Evolutionary conservation across 92 coral and sea anemone genomes (phyloP).

Genomic region (Chrysogorgia sp.): DNA sequence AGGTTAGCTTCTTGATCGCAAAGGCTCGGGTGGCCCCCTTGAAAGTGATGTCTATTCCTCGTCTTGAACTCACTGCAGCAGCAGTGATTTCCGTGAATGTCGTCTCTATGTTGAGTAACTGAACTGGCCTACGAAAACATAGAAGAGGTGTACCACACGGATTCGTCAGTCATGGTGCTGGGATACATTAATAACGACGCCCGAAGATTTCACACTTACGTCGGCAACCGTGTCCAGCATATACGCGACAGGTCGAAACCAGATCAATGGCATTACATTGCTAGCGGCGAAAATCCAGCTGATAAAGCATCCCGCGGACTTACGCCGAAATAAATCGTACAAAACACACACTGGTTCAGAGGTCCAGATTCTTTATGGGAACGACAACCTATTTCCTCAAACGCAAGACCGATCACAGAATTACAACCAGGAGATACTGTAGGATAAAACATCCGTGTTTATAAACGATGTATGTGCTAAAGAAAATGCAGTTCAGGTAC

Average conservation of each 20-base stretch:
- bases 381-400: neutral
- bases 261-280: constrained; percentile 49
- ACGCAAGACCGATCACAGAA: neutral
- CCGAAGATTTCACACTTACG: constrained; percentile 48
- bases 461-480: constrained; percentile 1
- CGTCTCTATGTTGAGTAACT: constrained; percentile 48
- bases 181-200: constrained; percentile 54
- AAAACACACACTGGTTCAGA: constrained; percentile 39
- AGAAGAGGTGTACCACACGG: constrained; percentile 45
- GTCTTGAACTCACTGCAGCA: constrained; percentile 60
- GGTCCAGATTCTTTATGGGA: constrained; percentile 53
- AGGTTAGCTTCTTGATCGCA: constrained; percentile 65
- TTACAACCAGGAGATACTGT: constrained; percentile 52
- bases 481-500: no score
- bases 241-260: constrained; percentile 56
- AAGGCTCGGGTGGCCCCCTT: constrained; percentile 61
- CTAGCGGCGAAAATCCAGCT: constrained; percentile 56
- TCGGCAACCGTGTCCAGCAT: constrained; percentile 67
- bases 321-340: constrained; percentile 34
- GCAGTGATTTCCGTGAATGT: constrained; percentile 57
- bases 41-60: constrained; percentile 60
- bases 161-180: constrained; percentile 48
- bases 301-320: constrained; percentile 60
- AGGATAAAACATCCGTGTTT: constrained; percentile 42
- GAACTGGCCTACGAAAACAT: constrained; percentile 45